These are phyloP conservation scores for Patiria pectinifera DNA, from an alignment of 53 echinoderm and acorn worm species.

Conservation along the genomic window DNA sequence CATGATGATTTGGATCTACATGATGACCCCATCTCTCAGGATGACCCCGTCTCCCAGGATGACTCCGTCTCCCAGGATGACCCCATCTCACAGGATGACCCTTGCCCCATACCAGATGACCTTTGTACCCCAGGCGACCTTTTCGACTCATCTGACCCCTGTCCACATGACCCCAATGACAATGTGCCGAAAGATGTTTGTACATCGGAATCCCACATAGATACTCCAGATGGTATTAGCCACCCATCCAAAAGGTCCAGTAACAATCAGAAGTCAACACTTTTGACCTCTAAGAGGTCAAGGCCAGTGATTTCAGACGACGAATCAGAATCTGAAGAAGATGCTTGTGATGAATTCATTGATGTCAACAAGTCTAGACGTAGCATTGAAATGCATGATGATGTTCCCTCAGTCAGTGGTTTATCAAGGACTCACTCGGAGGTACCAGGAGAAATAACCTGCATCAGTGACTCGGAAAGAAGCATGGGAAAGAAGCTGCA, in stretches of 20 bases:
- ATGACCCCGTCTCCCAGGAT: not conserved
- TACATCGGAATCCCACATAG: not conserved
- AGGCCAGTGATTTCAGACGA: constrained; percentile 51
- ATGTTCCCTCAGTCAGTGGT: not conserved
- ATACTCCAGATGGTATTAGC: not conserved
- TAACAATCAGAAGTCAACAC: not conserved
- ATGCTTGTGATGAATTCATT: not conserved
- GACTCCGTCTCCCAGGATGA: not conserved
- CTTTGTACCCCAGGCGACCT: constrained; percentile 45
- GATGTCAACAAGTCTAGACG: not conserved
- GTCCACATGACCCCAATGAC: not conserved
- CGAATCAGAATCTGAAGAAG: constrained; percentile 50
- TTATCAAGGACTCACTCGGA: not conserved
- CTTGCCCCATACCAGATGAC: constrained; percentile 7
- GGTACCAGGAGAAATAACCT: not conserved
- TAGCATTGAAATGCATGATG: not conserved
- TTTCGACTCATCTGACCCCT: constrained; percentile 10
- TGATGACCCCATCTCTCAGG: constrained; percentile 3
- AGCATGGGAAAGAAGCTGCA: not conserved
- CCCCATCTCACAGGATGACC: not conserved
- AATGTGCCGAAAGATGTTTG: not conserved
- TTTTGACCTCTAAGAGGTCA: not conserved
- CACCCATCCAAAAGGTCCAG: not conserved
- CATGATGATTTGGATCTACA: constrained; percentile 9
- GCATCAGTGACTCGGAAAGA: not conserved